Evolutionary conservation across 1,140 invertebrate genomes (phyloP), one percentile per base, ranked within the genome.

Genomic region (Brachionus paranguensis): DNA sequence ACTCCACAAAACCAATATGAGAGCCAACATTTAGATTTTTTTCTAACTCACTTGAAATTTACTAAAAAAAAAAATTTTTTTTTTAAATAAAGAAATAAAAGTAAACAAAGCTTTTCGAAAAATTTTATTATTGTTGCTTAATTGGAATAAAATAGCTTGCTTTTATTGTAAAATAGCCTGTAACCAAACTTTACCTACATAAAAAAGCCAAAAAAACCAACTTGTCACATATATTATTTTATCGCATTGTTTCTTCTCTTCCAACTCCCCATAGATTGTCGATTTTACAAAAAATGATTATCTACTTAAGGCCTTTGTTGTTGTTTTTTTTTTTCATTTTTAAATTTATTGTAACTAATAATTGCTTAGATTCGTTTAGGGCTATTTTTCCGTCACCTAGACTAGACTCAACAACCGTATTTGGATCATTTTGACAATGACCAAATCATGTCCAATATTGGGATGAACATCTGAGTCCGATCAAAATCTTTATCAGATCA

Each of bases 121-220:
- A 47, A 4, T 33, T 68, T 68, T 60, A 27, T 60, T 68, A 68
- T 68, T 41, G 33, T 72, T 72, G 41, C 41, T 43, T 72, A 72
- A 72, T 72, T 72, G 37, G 41, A 72, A 72, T 72, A 72, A 72
- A 72, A 72, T 72, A 72, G 68, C 68, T 72, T 60, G 33, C 37
- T 72, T 41, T 41, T 72, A 33, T 68, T 68, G 14, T 33, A n/a
- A 33, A 68, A 72, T 72, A n/a, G 68, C 68, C 68, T 72, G 68
- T 72, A 72, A 72, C 68, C 68, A 72, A 72, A 72, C 68, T 72
- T 43, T 43, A 47, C 68, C 41, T 72, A 72, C 68, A 72, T 43
- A 72, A 8, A 43, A 72, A 41, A 41, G 17, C 14, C 29, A 72
- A 20, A 41, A 72, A 72, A 41, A 43, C 14, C 10, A 41, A 72